phyloP scores from a whole-genome alignment of 2,888 invertebrate genomes.

The Pollenia angustigena region DNA sequence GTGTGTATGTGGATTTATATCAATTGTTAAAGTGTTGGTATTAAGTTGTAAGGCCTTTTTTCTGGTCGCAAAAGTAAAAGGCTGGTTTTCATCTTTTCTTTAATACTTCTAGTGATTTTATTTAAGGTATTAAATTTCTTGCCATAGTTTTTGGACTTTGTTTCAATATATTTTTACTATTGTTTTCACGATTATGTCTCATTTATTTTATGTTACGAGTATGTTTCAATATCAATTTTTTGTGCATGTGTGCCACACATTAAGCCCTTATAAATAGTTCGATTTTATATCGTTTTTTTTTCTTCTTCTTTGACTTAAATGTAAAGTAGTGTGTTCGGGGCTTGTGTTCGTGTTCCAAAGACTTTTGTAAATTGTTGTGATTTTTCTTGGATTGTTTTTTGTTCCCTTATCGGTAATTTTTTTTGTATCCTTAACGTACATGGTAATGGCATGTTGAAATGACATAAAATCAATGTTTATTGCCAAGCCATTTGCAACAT shows the following conservation, averaged over 20 bases:
- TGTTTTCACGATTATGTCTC: conserved; percentile 70
- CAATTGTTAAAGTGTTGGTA: conserved; percentile 25
- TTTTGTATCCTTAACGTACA: conserved; percentile 33
- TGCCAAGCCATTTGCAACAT: conserved; percentile 71
- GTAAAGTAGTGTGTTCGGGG: background rate
- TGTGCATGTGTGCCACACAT: conserved; percentile 30
- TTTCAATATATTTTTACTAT: conserved; percentile 22
- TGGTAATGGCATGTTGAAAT: conserved; percentile 72
- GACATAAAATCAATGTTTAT: conserved; percentile 74
- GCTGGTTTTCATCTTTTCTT: conserved; percentile 6
- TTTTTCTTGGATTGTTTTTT: conserved; percentile 58
- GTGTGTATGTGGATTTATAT: background rate
- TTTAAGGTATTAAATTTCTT: conserved; percentile 70
- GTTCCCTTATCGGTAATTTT: conserved; percentile 38
- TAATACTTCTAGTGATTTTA: conserved; percentile 37
- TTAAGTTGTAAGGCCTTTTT: conserved; percentile 44
- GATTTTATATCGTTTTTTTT: conserved; percentile 48
- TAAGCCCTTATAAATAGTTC: conserved; percentile 61
- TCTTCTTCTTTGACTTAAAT: conserved; percentile 20
- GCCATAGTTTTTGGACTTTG: conserved; percentile 33
- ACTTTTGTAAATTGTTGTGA: conserved; percentile 69
- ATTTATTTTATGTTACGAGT: conserved; percentile 68
- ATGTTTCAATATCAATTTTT: conserved; percentile 50
- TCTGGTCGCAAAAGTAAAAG: background rate
- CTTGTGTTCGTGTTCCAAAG: background rate